Base-by-base conservation (phyloP, 2,888 invertebrate genomes). In the Limulus polyphemus region DNA sequence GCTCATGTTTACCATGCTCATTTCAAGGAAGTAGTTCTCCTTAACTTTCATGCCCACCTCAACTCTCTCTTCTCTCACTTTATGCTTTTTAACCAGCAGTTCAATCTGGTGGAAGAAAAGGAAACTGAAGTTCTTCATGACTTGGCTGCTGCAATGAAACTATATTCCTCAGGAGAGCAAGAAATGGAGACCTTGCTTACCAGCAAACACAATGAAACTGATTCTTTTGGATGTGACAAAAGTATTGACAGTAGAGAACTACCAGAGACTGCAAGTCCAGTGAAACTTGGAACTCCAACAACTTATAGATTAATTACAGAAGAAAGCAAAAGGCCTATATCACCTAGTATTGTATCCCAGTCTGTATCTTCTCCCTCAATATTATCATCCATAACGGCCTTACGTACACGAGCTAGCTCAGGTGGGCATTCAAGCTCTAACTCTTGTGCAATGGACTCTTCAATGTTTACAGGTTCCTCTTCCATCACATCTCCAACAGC, bases 1-100 rank as follows among this genome's bases (percentile, higher is more conserved):
- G 94, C 94, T 79, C 97, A 98, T 83, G 83, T 97, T 79, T 95
- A 97, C 83, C 92, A 93, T 78, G 88, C 90, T 80, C 97, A 98
- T 84, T 95, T 94, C 83, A 85, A 90, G 79, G 91, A 94, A 82
- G 87, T 95, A 74, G 88, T 90, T 76, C 83, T 90, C 77, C 84
- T 97, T 78, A 88, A 90, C 73, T 83, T 97, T 77, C 94, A 95
- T 81, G 88, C 91, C 76, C 95, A 97, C 81, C 86, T 97, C 79
- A 95, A 97, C 83, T 87, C 92, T 81, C 89, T 97, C 73, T 95
- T 94, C 82, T 90, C 90, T 79, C 95, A 97, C 82, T 86, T 97
- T 79, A 91, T 91, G 74, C 88, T 84, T 72, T 83, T 84, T 77
- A 83, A 82, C 77, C 82, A 88, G 77, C 87, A 90, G 77, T 95